A percentile compares a stretch with the other conserved stretches of the same genome.
Evolutionary conservation across 2,797 vertebrate species (phyloP).

Genomic region (Threskiornis aethiopicus): DNA sequence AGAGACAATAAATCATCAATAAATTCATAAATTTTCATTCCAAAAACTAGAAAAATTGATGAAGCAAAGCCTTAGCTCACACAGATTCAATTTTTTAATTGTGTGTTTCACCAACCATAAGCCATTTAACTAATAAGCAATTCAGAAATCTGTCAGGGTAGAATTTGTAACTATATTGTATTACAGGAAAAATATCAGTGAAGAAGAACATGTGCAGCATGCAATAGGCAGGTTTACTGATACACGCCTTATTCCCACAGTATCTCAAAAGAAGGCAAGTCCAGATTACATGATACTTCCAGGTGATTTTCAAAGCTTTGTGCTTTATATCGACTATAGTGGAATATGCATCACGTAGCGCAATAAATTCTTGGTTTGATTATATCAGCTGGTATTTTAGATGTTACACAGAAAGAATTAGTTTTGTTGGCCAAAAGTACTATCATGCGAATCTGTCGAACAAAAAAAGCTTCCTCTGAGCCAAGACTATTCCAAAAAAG

Average conservation of each 20-base stretch:
- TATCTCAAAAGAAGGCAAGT: not conserved
- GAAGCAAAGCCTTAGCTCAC: slow-evolving; percentile 32
- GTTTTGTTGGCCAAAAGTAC: not conserved
- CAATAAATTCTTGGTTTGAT: not conserved
- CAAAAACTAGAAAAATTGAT: slow-evolving; percentile 34
- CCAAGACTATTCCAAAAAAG: not conserved
- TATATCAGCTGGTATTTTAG: not conserved
- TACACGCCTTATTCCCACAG: not conserved
- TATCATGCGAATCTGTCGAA: not conserved
- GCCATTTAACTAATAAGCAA: slow-evolving; percentile 37
- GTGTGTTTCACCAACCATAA: slow-evolving; percentile 37
- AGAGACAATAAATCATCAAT: slow-evolving; percentile 34
- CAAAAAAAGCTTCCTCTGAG: not conserved
- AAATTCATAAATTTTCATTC: slow-evolving; percentile 42
- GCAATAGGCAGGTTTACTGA: not conserved
- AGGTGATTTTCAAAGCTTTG: not conserved
- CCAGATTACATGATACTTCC: not conserved
- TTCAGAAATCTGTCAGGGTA: slow-evolving; percentile 20
- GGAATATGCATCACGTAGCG: rapidly evolving
- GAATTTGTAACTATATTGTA: not conserved
- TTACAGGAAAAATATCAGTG: not conserved
- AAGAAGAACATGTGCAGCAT: not conserved
- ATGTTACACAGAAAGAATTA: not conserved
- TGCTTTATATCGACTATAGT: not conserved
- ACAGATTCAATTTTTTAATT: slow-evolving; percentile 34